A percentile compares a stretch with the other conserved stretches of the same genome.
Evolutionary conservation across 1,140 invertebrate genomes (phyloP).

Genomic region (Samia ricini): DNA sequence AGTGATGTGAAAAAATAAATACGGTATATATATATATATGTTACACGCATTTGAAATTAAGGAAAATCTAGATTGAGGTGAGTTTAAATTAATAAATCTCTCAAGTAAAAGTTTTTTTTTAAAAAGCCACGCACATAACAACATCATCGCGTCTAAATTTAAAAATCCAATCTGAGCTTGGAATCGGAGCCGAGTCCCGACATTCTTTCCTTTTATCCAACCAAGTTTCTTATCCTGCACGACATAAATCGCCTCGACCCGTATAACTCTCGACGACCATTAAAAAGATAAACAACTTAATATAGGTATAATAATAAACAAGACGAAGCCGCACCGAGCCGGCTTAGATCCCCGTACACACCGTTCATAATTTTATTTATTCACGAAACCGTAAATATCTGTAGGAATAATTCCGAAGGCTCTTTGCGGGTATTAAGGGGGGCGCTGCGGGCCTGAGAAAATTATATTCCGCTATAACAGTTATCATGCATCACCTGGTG

Average conservation of each 20-base stretch:
- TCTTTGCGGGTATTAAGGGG: slow-evolving; percentile 75
- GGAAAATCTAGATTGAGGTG: not conserved
- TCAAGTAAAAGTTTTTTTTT: not conserved
- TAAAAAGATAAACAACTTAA: slow-evolving; percentile 78
- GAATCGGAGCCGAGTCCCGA: slow-evolving; percentile 53
- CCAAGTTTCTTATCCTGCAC: slow-evolving; percentile 58
- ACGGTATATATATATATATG: too few species aligned
- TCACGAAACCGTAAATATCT: slow-evolving; percentile 74
- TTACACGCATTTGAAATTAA: too few species aligned
- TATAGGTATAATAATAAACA: slow-evolving; percentile 77
- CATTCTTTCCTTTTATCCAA: slow-evolving; percentile 64
- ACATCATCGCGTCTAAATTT: slow-evolving; percentile 64
- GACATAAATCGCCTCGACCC: slow-evolving; percentile 68
- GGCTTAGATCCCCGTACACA: slow-evolving; percentile 57
- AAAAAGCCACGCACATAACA: slow-evolving; percentile 27
- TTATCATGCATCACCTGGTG: slow-evolving; percentile 77
- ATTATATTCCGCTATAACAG: slow-evolving; percentile 78
- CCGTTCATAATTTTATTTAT: slow-evolving; percentile 76
- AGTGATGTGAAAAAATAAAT: not conserved
- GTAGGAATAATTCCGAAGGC: slow-evolving; percentile 73
- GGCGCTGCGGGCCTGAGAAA: slow-evolving; percentile 69
- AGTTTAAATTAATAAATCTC: not conserved
- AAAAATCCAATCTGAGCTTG: slow-evolving; percentile 69
- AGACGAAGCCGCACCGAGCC: slow-evolving; percentile 29
- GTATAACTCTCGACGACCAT: slow-evolving; percentile 70